These are phyloP conservation scores for Caiman crocodilus DNA, from an alignment of 2,797 vertebrate species.

Conservation along the genomic window DNA sequence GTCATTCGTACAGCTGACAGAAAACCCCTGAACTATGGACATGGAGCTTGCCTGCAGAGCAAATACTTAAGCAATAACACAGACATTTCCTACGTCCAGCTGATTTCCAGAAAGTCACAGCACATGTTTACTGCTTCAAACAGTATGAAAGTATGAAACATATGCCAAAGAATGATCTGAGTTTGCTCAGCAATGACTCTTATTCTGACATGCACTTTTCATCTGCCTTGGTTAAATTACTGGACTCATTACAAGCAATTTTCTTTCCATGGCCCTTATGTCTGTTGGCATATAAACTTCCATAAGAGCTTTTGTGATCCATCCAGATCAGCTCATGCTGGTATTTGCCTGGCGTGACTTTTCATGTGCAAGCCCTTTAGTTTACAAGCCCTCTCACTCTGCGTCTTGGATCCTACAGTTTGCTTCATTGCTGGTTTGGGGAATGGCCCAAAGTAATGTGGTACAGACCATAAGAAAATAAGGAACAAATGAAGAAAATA, in stretches of 20 bases:
- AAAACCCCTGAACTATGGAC: slow-evolving; percentile 12
- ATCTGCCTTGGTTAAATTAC: slow-evolving; percentile 47
- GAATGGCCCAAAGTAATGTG: not conserved
- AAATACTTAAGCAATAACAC: slow-evolving; percentile 54
- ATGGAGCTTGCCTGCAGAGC: slow-evolving; percentile 2
- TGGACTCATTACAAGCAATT: slow-evolving; percentile 44
- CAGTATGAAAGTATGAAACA: not conserved
- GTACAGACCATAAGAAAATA: not conserved
- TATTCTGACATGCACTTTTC: slow-evolving; percentile 53
- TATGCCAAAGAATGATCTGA: slow-evolving; percentile 46
- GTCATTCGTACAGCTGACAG: not conserved
- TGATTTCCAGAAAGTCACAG: slow-evolving; percentile 47
- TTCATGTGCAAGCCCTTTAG: not conserved
- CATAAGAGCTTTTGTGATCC: slow-evolving; percentile 33
- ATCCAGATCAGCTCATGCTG: not conserved
- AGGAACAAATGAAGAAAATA: slow-evolving; percentile 1
- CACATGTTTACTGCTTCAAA: slow-evolving; percentile 44
- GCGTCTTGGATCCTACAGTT: not conserved
- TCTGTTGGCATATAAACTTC: slow-evolving; percentile 40
- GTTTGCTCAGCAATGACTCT: slow-evolving; percentile 22
- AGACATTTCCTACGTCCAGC: slow-evolving; percentile 39
- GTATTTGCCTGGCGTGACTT: not conserved
- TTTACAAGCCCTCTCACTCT: slow-evolving; percentile 17
- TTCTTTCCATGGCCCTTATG: slow-evolving; percentile 47
- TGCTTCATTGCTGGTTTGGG: not conserved